phyloP scores from a whole-genome alignment of 2,797 vertebrate genomes.

The Sebastolobus altivelis region DNA sequence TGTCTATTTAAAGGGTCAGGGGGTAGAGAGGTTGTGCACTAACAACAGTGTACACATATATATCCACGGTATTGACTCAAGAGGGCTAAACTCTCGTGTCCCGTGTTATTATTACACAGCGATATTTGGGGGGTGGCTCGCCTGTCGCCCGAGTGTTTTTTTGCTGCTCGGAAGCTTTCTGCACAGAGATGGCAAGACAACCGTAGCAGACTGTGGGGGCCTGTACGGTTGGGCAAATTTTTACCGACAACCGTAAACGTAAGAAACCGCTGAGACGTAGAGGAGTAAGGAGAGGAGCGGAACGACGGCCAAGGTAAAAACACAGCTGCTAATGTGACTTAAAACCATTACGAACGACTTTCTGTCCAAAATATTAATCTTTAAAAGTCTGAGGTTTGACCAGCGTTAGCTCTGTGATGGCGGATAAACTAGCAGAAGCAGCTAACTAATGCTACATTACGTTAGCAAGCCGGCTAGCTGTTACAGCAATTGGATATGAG shows the following conservation, averaged over 20 bases:
- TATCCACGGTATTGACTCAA: not conserved
- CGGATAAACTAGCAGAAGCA: slow-evolving; percentile 51
- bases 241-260: slow-evolving; percentile 51
- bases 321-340: not conserved
- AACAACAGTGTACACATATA: not conserved
- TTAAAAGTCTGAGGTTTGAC: slow-evolving; percentile 17
- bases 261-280: slow-evolving; percentile 23
- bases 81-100: slow-evolving; percentile 2
- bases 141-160: slow-evolving; percentile 58
- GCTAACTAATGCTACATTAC: slow-evolving; percentile 38
- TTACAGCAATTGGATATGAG: slow-evolving; percentile 12
- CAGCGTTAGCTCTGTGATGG: slow-evolving; percentile 44
- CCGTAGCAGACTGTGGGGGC: slow-evolving; percentile 66
- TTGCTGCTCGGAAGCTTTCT: slow-evolving; percentile 42
- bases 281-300: slow-evolving; percentile 29
- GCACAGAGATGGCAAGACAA: slow-evolving; percentile 68
- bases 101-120: slow-evolving; percentile 74
- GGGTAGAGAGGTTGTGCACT: not conserved
- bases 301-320: slow-evolving; percentile 61
- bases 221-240: slow-evolving; percentile 56
- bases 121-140: slow-evolving; percentile 72
- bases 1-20: not conserved
- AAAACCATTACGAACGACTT: not conserved
- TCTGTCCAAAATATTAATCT: not conserved
- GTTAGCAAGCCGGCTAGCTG: slow-evolving; percentile 39